phyloP scores from a whole-genome alignment of 64 coral and sea anemone species.

The Montipora cactus region DNA sequence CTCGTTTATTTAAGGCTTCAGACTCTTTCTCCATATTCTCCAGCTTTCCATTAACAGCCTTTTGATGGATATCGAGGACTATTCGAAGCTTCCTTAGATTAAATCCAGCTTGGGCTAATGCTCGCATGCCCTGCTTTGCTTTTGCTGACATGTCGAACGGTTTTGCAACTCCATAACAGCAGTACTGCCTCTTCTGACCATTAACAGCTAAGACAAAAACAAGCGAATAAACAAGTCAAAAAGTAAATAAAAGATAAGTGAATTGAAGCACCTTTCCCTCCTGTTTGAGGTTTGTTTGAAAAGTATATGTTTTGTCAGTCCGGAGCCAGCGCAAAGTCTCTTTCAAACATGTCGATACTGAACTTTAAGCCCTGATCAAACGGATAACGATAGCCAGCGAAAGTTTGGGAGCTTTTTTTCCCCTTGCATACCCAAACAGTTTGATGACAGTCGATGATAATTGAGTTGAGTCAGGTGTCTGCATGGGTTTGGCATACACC shows the following conservation, averaged over 20 bases:
- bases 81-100: slow-evolving; percentile 13
- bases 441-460: no score
- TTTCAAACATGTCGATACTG: no score
- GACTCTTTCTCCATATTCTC: slow-evolving; percentile 62
- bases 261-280: no score
- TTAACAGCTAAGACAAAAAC: background rate
- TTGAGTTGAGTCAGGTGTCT: no score
- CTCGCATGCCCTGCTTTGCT: slow-evolving; percentile 28
- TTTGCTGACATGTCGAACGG: slow-evolving; percentile 39
- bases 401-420: no score
- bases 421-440: no score
- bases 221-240: background rate
- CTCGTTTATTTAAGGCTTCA: slow-evolving; percentile 61
- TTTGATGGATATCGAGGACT: slow-evolving; percentile 8
- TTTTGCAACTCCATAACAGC: slow-evolving; percentile 18
- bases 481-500: no score
- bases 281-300: no score
- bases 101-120: slow-evolving; percentile 27
- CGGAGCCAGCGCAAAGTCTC: no score
- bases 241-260: background rate
- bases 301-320: no score
- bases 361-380: no score
- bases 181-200: slow-evolving; percentile 28
- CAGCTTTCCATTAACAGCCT: slow-evolving; percentile 41
- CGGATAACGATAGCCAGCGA: no score